Evolutionary conservation across 2,113 vertebrate species (phyloP).

Genomic region (Loxodonta africana): DNA sequence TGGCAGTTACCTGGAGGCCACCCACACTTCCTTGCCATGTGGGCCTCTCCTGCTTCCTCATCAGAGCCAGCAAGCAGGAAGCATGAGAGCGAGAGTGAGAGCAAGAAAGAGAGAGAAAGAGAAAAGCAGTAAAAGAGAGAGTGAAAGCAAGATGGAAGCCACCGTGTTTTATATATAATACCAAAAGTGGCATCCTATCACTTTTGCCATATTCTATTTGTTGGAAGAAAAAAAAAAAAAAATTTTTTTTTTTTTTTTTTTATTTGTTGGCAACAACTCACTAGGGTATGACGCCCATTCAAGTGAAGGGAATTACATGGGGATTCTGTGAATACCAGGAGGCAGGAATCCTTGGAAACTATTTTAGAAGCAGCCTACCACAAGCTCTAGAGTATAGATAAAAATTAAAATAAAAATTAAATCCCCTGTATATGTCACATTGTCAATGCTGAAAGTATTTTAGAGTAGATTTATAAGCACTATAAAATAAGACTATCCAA

Average conservation of each 20-base stretch:
- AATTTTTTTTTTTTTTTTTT: too few species aligned
- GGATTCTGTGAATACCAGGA: not conserved
- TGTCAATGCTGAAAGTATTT: not conserved
- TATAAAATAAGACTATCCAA: slow-evolving; percentile 22
- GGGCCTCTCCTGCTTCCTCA: not conserved
- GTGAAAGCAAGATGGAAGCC: not conserved
- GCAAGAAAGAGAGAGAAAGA: not conserved
- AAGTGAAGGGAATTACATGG: not conserved
- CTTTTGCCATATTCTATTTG: not conserved
- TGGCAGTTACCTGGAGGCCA: not conserved
- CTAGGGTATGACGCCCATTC: not conserved
- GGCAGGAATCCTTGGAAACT: not conserved
- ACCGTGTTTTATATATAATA: not conserved
- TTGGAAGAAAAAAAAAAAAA: too few species aligned
- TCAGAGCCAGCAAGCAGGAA: not conserved
- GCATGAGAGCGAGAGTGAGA: not conserved
- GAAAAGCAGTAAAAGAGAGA: not conserved
- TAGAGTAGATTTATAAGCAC: slow-evolving; percentile 8
- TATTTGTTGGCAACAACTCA: not conserved
- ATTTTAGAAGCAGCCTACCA: not conserved
- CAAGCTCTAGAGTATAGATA: not conserved
- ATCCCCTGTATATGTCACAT: not conserved
- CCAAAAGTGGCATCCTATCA: not conserved
- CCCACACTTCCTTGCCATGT: not conserved
- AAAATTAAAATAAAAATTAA: slow-evolving; percentile 33